Base-by-base conservation (phyloP, 2,113 vertebrate species). In the Nyctereutes procyonoides region DNA sequence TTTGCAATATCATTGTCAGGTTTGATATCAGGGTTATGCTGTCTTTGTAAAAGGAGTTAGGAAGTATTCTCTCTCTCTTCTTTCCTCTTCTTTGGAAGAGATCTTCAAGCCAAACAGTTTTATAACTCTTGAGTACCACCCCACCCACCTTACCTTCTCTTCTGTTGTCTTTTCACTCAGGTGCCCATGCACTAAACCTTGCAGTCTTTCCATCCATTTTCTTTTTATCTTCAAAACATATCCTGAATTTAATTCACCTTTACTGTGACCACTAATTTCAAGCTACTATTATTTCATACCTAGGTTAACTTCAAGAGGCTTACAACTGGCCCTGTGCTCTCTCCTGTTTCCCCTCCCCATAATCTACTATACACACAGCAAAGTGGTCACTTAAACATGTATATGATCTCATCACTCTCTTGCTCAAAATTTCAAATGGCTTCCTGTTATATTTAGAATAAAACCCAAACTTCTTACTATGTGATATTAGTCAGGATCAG, bases 341-440 rank as follows among this genome's bases (percentile, higher is more conserved):
- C 26, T 88, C 32, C 73, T 48, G 35, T 48, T 20, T 65, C 16
- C 62, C 62, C 24, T 97, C 63, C 62, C 30, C 20, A 13, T 35
- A 63, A 93, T 80, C 90, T 67, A 1, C 38, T 88, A 51, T 71
- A 79, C 14, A 48, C 53, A 60, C 13, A 88, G 19, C 24, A 79
- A 73, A 73, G 24, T 30, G 15, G 12, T 48, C 32, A 67, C 83
- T 79, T 92, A 67, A 69, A 55, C 7, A 60, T 56, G 8, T 71
- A 15, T n/a, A 60, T 82, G 4, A 90, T 26, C 11, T 60, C 8
- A 80, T 79, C 51, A 74, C 51, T 80, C 22, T 95, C 43, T 67
- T 53, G 16, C 56, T 96, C 60, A 83, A 62, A 90, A 71, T 88
- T 88, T 96, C 10, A 84, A 93, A 74, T 88, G 30, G 56, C 56